phyloP scores from a whole-genome alignment of 2,888 invertebrate species.

The Campaea margaritaria region DNA sequence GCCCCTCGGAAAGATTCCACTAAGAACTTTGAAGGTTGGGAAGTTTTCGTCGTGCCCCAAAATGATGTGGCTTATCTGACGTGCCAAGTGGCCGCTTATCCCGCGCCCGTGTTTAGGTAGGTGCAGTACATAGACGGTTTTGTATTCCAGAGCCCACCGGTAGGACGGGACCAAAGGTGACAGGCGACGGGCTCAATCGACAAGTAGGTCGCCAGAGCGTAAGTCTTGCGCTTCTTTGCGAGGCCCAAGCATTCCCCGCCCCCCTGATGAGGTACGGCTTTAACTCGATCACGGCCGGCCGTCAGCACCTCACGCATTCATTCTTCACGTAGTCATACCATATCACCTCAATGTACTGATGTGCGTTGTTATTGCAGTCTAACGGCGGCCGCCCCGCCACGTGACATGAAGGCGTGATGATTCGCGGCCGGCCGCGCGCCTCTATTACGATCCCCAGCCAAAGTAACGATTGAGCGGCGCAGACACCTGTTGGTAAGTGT shows the following conservation, averaged over 20 bases:
- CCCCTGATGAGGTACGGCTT: constrained; percentile 90
- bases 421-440: constrained; percentile 81
- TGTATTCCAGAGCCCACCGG: constrained; percentile 88
- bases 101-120: constrained; percentile 90
- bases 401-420: constrained; percentile 81
- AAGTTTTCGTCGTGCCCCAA: constrained; percentile 83
- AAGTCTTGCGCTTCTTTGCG: constrained; percentile 89
- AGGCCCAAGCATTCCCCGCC: constrained; percentile 91
- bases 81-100: constrained; percentile 89
- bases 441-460: constrained; percentile 74
- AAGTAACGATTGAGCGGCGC: constrained; percentile 83
- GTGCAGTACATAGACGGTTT: constrained; percentile 69
- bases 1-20: constrained; percentile 83
- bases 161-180: constrained; percentile 88
- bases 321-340: constrained; percentile 77
- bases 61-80: constrained; percentile 85
- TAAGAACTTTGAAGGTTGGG: constrained; percentile 87
- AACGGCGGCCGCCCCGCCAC: constrained; percentile 75
- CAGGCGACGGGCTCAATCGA: constrained; percentile 86
- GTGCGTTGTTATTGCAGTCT: constrained; percentile 82
- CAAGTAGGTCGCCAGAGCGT: constrained; percentile 73
- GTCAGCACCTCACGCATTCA: constrained; percentile 80
- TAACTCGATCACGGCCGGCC: constrained; percentile 62
- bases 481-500: constrained; percentile 84
- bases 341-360: constrained; percentile 78